Conservation (phyloP, 1,140 invertebrate genomes). For the Aethina tumida region DNA sequence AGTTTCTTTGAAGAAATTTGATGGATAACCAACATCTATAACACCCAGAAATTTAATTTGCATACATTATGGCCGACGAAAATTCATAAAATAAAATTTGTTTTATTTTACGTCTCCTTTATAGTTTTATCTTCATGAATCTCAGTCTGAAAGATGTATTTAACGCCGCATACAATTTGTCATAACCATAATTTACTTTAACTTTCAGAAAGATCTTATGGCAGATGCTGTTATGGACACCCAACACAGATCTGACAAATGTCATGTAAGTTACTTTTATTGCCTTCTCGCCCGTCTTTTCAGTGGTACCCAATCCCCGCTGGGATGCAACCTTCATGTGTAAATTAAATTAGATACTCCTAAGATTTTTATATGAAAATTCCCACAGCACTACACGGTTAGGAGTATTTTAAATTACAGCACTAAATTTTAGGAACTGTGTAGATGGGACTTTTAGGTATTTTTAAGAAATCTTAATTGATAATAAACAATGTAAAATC, state of each 20-base stretch:
- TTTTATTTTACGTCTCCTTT: constrained; percentile 3
- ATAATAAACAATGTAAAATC: too few relatives aligned
- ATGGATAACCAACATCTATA: constrained; percentile 6
- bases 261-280: constrained; percentile 5
- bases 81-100: background rate
- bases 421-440: too few relatives aligned
- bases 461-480: too few relatives aligned
- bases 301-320: constrained; percentile 5
- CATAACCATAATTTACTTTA: constrained; percentile 6
- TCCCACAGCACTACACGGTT: too few relatives aligned
- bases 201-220: constrained; percentile 2
- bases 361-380: too few relatives aligned
- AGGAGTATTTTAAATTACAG: too few relatives aligned
- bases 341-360: constrained; percentile 8
- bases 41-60: constrained; percentile 1
- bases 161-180: constrained; percentile 10
- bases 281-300: constrained; percentile 7
- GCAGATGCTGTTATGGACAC: constrained; percentile 7
- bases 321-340: constrained; percentile 2
- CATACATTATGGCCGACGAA: constrained; percentile 2
- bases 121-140: constrained; percentile 6
- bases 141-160: constrained; percentile 8
- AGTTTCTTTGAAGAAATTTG: constrained; percentile 1
- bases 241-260: constrained; percentile 8
- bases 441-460: too few relatives aligned